Evolutionary conservation across 2,113 vertebrate genomes (phyloP), one percentile per base, ranked within the genome.

Genomic region (Hippolais icterina): DNA sequence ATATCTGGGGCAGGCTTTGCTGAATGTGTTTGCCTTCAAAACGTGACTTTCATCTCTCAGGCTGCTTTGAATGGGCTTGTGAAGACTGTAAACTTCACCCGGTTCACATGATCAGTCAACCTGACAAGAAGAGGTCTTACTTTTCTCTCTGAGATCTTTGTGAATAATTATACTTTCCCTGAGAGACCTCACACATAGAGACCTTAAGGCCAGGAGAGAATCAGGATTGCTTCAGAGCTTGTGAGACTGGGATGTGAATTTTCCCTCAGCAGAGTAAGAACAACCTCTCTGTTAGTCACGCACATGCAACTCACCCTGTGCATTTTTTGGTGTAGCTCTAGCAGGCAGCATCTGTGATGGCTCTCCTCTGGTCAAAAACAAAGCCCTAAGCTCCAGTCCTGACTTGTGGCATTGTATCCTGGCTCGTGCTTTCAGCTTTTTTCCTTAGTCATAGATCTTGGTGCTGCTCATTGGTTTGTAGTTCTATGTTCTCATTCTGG

Each of bases 111-210:
- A 83, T 92, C 71, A 77, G 47, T 85, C 79, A 88, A 12, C 24
- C 35, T 66, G 71, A 59, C 24, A 74, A 37, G 27, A 11, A 90
- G 20, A 70, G 27, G 47, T 83, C 88, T 74, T 72, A 23, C 50
- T 96, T 96, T 94, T 83, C 63, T 94, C 54, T 77, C 31, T 14
- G 54, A 90, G 46, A 81, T 15, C 27, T 90, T 90, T 94, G 46
- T 35, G 69, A 82, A 57, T 83, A 93, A 87, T 85, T 89, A 61
- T 37, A 53, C 17, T 49, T 76, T 94, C 29, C 16, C 54, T n/a
- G 42, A 53, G 61, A 85, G 37, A 88, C 37, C 71, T 91, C 59
- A 66, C 39, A 31, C 41, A 49, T 1, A 56, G 54, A 74, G 54
- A 70, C 35, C 78, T 78, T 80, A 66, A 74, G 41, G 23, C 37